Percentiles rank a stretch among this genome's conserved stretches.
phyloP scores from a whole-genome alignment of 2,113 vertebrate species.

The Forbesichthys agassizii region DNA sequence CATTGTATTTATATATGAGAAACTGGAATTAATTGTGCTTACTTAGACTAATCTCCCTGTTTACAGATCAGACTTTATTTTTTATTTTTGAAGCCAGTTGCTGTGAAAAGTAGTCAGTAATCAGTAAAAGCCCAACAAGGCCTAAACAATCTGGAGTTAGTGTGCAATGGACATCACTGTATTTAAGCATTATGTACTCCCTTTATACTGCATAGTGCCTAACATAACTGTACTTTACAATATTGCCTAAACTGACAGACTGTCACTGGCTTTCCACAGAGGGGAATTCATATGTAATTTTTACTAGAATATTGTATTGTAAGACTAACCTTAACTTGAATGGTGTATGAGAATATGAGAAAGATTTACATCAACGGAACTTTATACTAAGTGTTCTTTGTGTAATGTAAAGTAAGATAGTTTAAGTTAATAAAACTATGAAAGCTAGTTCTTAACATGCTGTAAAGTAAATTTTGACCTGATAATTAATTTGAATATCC shows the following conservation, averaged over 20 bases:
- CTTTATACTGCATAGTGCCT: slow-evolving; percentile 12
- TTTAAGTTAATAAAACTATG: too few relatives aligned
- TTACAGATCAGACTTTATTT: not conserved
- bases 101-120: slow-evolving; percentile 3
- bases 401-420: too few relatives aligned
- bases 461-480: too few relatives aligned
- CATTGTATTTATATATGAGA: not conserved
- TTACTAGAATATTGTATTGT: too few relatives aligned
- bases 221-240: slow-evolving; percentile 22
- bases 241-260: not conserved
- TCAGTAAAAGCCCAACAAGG: slow-evolving; percentile 14
- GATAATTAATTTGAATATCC: too few relatives aligned
- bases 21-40: slow-evolving; percentile 14
- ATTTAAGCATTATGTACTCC: slow-evolving; percentile 41
- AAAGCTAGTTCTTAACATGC: too few relatives aligned
- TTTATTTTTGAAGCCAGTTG: not conserved
- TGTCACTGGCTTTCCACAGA: too few relatives aligned
- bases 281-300: too few relatives aligned
- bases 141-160: slow-evolving; percentile 32
- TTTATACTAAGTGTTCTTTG: too few relatives aligned
- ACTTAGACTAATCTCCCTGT: not conserved
- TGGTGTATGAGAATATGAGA: too few relatives aligned
- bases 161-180: slow-evolving; percentile 12
- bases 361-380: too few relatives aligned
- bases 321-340: too few relatives aligned